A percentile compares a stretch with the other conserved stretches of the same genome.
These are phyloP conservation scores for Oreochromis mossambicus DNA, from an alignment of 2,797 vertebrate genomes.

Conservation along the genomic window DNA sequence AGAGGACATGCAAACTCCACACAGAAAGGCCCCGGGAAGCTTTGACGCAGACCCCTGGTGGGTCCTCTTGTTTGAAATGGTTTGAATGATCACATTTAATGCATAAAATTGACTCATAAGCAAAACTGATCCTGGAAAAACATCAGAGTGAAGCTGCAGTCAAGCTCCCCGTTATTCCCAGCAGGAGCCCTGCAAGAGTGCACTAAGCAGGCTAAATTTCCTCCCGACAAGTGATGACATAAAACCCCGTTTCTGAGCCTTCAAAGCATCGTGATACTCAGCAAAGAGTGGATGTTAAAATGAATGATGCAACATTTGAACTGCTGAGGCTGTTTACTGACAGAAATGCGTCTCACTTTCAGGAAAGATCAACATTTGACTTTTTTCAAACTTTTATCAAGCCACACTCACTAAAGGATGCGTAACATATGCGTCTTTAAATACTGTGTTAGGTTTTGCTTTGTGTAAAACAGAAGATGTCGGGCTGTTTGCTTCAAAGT, in stretches of 20 bases:
- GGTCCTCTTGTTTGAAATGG: background rate
- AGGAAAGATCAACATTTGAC: background rate
- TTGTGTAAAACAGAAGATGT: background rate
- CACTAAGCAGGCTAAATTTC: background rate
- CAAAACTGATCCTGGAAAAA: background rate
- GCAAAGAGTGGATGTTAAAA: background rate
- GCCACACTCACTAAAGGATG: background rate
- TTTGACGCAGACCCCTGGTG: background rate
- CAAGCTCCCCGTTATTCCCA: background rate
- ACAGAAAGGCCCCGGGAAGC: background rate
- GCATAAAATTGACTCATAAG: background rate
- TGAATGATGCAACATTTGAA: background rate
- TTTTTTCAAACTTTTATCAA: background rate
- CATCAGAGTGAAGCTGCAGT: background rate
- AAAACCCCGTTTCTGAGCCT: background rate
- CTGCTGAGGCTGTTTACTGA: background rate
- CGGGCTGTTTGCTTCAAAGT: background rate
- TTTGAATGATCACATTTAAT: background rate
- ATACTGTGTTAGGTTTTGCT: background rate
- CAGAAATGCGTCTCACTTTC: background rate
- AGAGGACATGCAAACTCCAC: background rate
- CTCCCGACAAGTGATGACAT: background rate
- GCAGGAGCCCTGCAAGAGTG: background rate
- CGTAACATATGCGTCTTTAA: background rate
- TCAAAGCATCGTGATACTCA: background rate